Conservation (phyloP, 2,888 invertebrate species). For the Leptinotarsa juncta region DNA sequence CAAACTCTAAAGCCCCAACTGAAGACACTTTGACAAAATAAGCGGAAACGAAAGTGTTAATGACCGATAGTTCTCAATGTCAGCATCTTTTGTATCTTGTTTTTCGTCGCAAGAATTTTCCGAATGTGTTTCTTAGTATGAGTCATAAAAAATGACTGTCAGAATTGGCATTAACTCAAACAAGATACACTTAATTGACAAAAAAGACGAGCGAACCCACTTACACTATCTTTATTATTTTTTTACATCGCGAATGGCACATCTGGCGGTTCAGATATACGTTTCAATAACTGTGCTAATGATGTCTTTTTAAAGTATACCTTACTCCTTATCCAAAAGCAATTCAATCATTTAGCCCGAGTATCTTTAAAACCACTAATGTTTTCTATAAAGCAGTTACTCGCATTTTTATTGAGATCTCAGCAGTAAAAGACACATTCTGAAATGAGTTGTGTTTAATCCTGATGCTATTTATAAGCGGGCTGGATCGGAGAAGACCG, state of each 20-base stretch:
- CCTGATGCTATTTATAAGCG: constrained; percentile 20
- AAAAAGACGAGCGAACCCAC: constrained; percentile 38
- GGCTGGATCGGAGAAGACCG: background rate
- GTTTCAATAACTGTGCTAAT: constrained; percentile 34
- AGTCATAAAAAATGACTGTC: constrained; percentile 42
- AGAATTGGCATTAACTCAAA: constrained; percentile 45
- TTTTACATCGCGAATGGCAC: constrained; percentile 26
- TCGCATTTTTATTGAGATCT: constrained; percentile 28
- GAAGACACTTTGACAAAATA: background rate
- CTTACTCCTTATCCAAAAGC: constrained; percentile 33
- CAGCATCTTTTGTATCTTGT: background rate
- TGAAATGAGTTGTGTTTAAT: constrained; percentile 23
- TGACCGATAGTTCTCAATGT: background rate
- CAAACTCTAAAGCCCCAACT: too few species aligned
- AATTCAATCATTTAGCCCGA: constrained; percentile 35
- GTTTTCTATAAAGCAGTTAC: constrained; percentile 34
- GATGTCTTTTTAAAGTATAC: constrained; percentile 36
- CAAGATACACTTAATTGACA: constrained; percentile 43
- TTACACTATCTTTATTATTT: constrained; percentile 43
- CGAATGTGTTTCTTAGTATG: constrained; percentile 35
- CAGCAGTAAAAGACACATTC: constrained; percentile 25
- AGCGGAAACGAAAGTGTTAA: background rate
- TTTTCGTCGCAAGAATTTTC: constrained; percentile 9
- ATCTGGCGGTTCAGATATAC: constrained; percentile 33
- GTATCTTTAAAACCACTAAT: constrained; percentile 37